Base-by-base conservation (phyloP, 2,888 invertebrate genomes). In the Parnassius apollo region DNA sequence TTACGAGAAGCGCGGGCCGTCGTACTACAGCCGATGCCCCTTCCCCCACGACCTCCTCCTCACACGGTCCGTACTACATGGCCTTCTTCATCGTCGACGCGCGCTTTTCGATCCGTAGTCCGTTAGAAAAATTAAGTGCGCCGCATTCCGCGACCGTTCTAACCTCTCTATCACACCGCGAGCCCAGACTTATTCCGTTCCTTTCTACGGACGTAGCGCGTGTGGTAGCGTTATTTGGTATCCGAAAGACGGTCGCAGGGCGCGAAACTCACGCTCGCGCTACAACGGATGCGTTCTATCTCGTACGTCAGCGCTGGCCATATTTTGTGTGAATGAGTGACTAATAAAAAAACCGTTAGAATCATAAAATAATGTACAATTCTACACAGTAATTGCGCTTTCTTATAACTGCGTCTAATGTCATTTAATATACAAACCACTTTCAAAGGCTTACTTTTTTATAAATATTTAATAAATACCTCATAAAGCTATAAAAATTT, bases 71-170 rank as follows among this genome's bases (percentile, higher is more conserved):
- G 83, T 88, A 87, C 86, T 87, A 86, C 86, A 84, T 85, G 83
- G 75, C 82, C 82, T 82, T 82, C 83, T 77, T 80, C 80, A 65
- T 57, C 61, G 66, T 12, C 72, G 71, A 80, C 86, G 87, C 87
- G 85, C 87, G 87, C 88, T 86, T 89, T 88, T 88, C 86, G 86
- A 88, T 84, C 82, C 84, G 78, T 74, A 86, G 88, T 87, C 91
- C 91, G 91, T 91, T 91, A 91, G 88, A 89, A 91, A 89, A 90
- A 89, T 89, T 87, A 88, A 90, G 83, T 87, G 86, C 85, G 85
- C 88, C 86, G 84, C 90, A 90, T 90, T 90, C 89, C 90, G 86
- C 84, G 76, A 85, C 75, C 76, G 77, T 72, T 80, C 75, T 73
- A 67, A 68, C 72, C 74, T 88, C 85, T 82, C 83, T 76, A 70